phyloP scores from a whole-genome alignment of 2,113 vertebrate genomes.

The Phalacrocorax carbo region DNA sequence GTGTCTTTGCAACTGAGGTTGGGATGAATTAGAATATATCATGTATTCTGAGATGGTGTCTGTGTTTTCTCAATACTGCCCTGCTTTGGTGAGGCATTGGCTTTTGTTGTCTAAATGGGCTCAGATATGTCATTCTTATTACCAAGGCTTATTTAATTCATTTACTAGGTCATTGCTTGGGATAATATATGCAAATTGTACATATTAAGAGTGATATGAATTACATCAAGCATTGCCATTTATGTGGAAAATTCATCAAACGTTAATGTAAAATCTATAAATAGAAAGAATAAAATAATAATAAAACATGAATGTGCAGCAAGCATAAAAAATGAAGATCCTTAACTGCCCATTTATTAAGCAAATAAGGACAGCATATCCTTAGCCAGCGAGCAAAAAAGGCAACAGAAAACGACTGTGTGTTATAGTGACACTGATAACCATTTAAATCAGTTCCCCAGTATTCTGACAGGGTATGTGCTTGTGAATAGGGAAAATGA shows the following conservation, averaged over 20 bases:
- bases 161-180: constrained; percentile 59
- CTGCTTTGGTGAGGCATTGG: not conserved
- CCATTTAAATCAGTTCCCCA: not conserved
- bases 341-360: constrained; percentile 61
- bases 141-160: constrained; percentile 62
- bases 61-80: not conserved
- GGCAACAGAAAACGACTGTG: constrained; percentile 7
- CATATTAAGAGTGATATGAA: constrained; percentile 63
- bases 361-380: constrained; percentile 31
- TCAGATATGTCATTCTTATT: constrained; percentile 40
- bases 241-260: constrained; percentile 62
- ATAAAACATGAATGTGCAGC: constrained; percentile 38
- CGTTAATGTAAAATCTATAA: constrained; percentile 63
- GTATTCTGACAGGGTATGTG: not conserved
- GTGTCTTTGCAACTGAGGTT: not conserved
- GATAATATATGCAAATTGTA: constrained; percentile 68
- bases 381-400: constrained; percentile 8
- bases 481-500: not conserved
- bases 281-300: constrained; percentile 65
- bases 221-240: constrained; percentile 44
- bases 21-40: not conserved
- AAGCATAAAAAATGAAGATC: constrained; percentile 56
- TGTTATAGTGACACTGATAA: constrained; percentile 2
- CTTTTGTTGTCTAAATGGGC: constrained; percentile 34
- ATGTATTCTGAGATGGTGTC: not conserved